Evolutionary conservation across 2,797 vertebrate species (phyloP), one percentile per base, ranked within the genome.

Genomic region (Phalloptychus januarius): DNA sequence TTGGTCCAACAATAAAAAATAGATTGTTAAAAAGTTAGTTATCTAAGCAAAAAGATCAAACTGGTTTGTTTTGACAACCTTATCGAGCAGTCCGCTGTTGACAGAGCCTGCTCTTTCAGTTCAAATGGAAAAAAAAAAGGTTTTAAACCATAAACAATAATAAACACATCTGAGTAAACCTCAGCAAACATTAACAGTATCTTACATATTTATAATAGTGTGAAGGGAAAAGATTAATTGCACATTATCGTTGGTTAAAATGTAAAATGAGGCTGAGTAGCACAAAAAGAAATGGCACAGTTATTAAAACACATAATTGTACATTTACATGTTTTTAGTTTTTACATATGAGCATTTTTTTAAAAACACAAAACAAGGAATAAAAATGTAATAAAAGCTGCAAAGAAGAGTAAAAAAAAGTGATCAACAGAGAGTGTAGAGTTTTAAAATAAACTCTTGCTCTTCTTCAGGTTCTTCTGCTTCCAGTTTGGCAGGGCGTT

Each of bases 401-500:
- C 78, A 75, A 28, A 65, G 25, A 75, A 74, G 5, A 7, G 33
- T 70, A 79, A 42, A 82, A 74, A 10, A 15, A 65, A 78, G n/a
- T 69, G 63, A 80, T 70, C 16, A 79, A 80, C 33, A 75, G 52
- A 50, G 74, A 40, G n/a, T 75, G 78, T 40, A 73, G 44, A 83
- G 82, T 79, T 25, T 18, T 92, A 96, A 91, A 96, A 96, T 56
- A 96, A 92, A 73, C 88, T 92, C 84, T 96, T 96, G 91, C 89
- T 94, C 86, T 96, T 96, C 90, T 96, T 96, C 85, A 96, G 91
- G 76, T 96, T 96, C 81, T 95, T 93, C 77, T 96, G 95, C 81
- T 96, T 96, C 96, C 96, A 96, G 93, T 93, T 95, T 75, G 96
- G 96, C 85, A 96, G 88, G 13, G 93, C 84, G 44, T 93, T 93